These are phyloP conservation scores for Luperina testacea DNA, from an alignment of 2,888 invertebrate species.

Conservation along the genomic window DNA sequence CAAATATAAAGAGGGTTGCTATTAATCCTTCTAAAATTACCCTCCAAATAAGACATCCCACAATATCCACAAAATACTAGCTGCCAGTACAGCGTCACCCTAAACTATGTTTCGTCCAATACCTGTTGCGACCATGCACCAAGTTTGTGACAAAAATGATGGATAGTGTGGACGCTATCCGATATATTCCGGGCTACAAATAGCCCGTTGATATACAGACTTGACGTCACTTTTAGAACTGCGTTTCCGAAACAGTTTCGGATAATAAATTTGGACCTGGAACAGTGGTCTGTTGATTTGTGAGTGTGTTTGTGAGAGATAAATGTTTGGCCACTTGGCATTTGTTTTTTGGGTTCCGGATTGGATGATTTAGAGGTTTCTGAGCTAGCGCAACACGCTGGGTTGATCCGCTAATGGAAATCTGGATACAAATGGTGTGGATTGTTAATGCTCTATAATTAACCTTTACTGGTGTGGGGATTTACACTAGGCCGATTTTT, in stretches of 20 bases:
- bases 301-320: conserved; percentile 51
- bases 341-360: conserved; percentile 31
- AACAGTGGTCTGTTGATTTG: conserved; percentile 54
- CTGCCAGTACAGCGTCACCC: conserved; percentile 30
- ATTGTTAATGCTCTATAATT: not conserved
- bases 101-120: conserved; percentile 33
- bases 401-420: not conserved
- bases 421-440: not conserved
- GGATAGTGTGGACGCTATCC: conserved; percentile 53
- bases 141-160: conserved; percentile 62
- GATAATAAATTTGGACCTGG: conserved; percentile 50
- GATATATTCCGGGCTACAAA: conserved; percentile 53
- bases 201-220: conserved; percentile 48
- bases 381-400: not conserved
- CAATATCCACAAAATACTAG: conserved; percentile 1
- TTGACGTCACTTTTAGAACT: conserved; percentile 40
- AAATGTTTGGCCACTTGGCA: conserved; percentile 38
- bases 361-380: conserved; percentile 42
- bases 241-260: conserved; percentile 55
- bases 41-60: no score
- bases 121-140: conserved; percentile 67
- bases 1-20: no score
- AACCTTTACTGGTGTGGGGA: not conserved
- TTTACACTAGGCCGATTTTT: not conserved
- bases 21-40: not conserved